A percentile compares a stretch with the other conserved stretches of the same genome.
Conservation (phyloP, 1,140 invertebrate genomes). For the Calephelis virginiensis region DNA sequence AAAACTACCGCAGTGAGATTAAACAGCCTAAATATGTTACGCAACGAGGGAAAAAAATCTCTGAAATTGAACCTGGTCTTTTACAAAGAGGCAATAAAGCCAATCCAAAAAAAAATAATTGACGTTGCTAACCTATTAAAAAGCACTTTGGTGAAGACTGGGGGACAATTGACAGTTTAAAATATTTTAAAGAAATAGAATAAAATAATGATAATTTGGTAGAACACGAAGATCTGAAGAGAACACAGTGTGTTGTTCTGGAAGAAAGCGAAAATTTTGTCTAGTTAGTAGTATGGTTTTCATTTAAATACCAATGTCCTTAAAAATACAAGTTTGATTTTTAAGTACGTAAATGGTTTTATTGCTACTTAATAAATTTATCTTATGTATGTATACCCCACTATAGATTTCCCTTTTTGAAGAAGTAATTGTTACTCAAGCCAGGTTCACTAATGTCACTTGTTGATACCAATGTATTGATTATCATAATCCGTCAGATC, state of each 20-base stretch:
- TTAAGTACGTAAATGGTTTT: neutral
- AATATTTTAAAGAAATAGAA: constrained; percentile 15
- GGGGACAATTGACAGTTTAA: neutral
- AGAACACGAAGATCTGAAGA: constrained; percentile 15
- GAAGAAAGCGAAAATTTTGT: constrained; percentile 21
- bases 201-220: constrained; percentile 19
- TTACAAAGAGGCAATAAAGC: constrained; percentile 21
- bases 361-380: neutral
- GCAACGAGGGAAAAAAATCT: constrained; percentile 18
- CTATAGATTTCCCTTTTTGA: too few relatives aligned
- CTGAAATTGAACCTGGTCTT: constrained; percentile 15
- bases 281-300: neutral
- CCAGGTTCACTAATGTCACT: too few relatives aligned
- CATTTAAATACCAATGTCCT: neutral
- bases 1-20: constrained; percentile 23
- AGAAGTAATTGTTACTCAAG: too few relatives aligned
- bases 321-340: neutral
- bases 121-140: constrained; percentile 9
- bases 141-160: constrained; percentile 17
- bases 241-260: constrained; percentile 12
- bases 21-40: constrained; percentile 22
- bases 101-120: constrained; percentile 12
- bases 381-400: neutral
- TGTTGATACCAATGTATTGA: neutral
- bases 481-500: constrained; percentile 14